Conservation (phyloP, 2,888 invertebrate species). For the Calliscelio sp. region DNA sequence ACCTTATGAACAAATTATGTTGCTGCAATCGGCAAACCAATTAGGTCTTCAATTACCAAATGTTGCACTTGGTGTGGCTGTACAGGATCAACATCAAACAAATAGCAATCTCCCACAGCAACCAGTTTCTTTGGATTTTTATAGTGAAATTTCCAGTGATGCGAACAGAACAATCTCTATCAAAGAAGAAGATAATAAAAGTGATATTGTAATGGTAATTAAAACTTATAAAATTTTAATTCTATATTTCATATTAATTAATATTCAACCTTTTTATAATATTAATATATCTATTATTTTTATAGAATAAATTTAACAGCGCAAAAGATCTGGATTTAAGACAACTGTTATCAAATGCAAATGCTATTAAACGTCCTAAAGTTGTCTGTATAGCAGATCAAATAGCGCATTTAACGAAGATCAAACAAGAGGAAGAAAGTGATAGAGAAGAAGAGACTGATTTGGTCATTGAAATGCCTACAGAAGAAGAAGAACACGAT, state of each 20-base stretch:
- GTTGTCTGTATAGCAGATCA: constrained; percentile 82
- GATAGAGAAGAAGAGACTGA: constrained; percentile 84
- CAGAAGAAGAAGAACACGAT: constrained; percentile 83
- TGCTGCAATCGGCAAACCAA: constrained; percentile 84
- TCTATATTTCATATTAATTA: too few relatives aligned
- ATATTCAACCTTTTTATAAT: not conserved
- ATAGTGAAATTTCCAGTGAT: constrained; percentile 74
- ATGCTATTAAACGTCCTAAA: constrained; percentile 78
- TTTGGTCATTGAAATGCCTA: constrained; percentile 83
- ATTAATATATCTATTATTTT: constrained; percentile 22
- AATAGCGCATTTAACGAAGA: constrained; percentile 80
- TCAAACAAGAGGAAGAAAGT: constrained; percentile 84
- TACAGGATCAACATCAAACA: constrained; percentile 81
- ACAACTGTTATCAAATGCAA: constrained; percentile 81
- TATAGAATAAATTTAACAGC: constrained; percentile 76
- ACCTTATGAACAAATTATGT: constrained; percentile 84
- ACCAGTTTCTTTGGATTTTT: constrained; percentile 78
- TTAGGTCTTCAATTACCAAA: constrained; percentile 82
- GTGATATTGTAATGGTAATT: constrained; percentile 76
- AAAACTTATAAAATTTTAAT: not conserved
- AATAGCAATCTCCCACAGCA: constrained; percentile 77
- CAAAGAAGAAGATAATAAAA: constrained; percentile 80
- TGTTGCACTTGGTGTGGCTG: constrained; percentile 81
- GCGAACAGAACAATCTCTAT: constrained; percentile 74
- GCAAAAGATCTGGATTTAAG: constrained; percentile 85